phyloP scores from a whole-genome alignment of 2,797 vertebrate species.

The Myotis findleyi region DNA sequence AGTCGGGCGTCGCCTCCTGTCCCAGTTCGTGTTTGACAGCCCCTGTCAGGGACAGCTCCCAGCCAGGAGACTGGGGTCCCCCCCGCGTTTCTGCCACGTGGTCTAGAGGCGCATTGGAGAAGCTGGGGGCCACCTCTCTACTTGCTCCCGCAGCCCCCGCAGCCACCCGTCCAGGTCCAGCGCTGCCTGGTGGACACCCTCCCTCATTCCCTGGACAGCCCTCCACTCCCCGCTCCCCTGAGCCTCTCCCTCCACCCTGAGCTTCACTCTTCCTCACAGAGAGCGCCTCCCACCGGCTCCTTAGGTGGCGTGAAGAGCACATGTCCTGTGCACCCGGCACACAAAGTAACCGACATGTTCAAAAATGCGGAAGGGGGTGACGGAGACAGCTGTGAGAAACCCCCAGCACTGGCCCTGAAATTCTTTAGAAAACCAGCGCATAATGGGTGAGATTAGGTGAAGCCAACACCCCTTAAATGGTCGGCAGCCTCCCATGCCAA shows the following conservation, averaged over 20 bases:
- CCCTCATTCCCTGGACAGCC: not conserved
- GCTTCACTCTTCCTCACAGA: not conserved
- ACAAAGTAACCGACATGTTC: not conserved
- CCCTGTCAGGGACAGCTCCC: not conserved
- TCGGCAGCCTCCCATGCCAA: not conserved
- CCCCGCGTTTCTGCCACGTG: not conserved
- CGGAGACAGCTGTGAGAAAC: not conserved
- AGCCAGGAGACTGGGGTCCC: not conserved
- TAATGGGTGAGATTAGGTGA: not conserved
- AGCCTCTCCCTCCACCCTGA: not conserved
- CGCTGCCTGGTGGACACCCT: not conserved
- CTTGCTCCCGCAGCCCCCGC: rapidly evolving
- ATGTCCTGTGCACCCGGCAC: not conserved
- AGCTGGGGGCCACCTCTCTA: no score
- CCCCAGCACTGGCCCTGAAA: not conserved
- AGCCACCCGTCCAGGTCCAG: not conserved
- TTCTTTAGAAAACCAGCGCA: not conserved
- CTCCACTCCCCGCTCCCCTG: not conserved
- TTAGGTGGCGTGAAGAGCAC: not conserved
- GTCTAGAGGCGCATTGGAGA: not conserved
- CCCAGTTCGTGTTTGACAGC: not conserved
- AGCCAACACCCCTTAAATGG: not conserved
- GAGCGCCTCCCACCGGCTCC: not conserved
- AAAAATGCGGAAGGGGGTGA: rapidly evolving
- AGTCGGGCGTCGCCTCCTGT: not conserved